These are phyloP conservation scores for Eupithecia pulchellata DNA, from an alignment of 2,888 invertebrate genomes.

Conservation along the genomic window DNA sequence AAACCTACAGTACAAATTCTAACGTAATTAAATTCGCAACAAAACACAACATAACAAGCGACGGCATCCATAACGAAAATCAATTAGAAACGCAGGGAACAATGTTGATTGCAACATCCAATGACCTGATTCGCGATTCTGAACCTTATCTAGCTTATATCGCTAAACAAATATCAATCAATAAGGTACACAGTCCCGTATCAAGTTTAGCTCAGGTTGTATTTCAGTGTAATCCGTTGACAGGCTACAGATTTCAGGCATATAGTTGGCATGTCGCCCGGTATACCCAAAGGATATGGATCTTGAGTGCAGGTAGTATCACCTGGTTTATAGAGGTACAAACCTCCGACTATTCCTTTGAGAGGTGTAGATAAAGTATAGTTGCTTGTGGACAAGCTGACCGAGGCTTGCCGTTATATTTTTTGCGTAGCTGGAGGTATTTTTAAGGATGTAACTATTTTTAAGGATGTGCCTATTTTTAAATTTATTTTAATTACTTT, in stretches of 20 bases:
- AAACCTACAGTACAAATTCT: too few species aligned
- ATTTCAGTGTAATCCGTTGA: constrained; percentile 11
- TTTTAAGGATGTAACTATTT: not conserved
- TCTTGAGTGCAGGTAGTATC: not conserved
- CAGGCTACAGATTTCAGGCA: not conserved
- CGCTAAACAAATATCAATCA: not conserved
- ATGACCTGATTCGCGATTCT: not conserved
- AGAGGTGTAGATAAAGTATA: not conserved
- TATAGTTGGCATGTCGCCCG: not conserved
- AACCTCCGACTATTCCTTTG: not conserved
- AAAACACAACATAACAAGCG: not conserved
- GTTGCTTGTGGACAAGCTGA: not conserved
- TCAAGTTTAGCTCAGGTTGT: not conserved
- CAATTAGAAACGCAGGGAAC: not conserved
- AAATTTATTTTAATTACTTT: too few species aligned
- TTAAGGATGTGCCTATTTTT: too few species aligned
- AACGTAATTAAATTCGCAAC: too few species aligned
- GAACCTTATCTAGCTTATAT: not conserved
- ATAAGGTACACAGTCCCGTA: constrained; percentile 10
- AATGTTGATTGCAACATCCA: not conserved
- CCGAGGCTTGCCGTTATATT: not conserved
- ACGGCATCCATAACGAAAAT: not conserved
- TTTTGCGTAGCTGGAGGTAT: not conserved
- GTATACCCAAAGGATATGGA: not conserved
- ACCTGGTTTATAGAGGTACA: not conserved